Evolutionary conservation across 1,140 invertebrate species (phyloP).

Genomic region (Eubasilissa regina): DNA sequence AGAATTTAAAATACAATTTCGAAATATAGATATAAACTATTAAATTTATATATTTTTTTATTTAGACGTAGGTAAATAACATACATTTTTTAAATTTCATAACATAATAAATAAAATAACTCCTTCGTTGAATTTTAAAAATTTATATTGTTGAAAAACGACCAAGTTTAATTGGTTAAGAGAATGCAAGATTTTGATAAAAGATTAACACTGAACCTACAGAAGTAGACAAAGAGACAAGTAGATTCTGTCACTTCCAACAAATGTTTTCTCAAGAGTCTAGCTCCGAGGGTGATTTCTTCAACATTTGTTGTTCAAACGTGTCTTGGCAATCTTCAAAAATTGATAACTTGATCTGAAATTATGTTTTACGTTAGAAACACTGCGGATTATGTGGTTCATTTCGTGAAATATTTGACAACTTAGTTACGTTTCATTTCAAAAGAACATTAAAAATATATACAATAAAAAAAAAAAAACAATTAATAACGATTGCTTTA

Average conservation of each 20-base stretch:
- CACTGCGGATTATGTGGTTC: neutral
- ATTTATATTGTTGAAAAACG: neutral
- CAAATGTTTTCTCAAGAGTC: conserved; percentile 34
- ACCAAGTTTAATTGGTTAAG: neutral
- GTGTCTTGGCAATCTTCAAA: neutral
- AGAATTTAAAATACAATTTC: no score
- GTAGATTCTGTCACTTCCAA: conserved; percentile 12
- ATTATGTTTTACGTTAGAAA: neutral
- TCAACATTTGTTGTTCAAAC: conserved; percentile 16
- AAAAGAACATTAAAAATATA: no score
- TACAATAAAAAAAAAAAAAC: no score
- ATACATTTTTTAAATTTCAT: no score
- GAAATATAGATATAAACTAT: no score
- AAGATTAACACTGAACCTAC: conserved; percentile 11
- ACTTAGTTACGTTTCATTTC: no score
- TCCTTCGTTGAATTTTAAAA: no score
- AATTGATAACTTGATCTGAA: conserved; percentile 10
- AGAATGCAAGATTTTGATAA: neutral
- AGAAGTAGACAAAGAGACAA: neutral
- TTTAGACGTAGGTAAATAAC: no score
- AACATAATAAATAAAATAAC: no score
- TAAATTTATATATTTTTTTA: no score
- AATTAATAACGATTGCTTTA: no score
- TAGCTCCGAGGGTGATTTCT: conserved; percentile 3
- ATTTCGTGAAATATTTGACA: neutral